Percentiles rank a stretch among this genome's conserved stretches.
These are phyloP conservation scores for Geotrypetes seraphini DNA, from an alignment of 2,797 vertebrate genomes.

Conservation along the genomic window DNA sequence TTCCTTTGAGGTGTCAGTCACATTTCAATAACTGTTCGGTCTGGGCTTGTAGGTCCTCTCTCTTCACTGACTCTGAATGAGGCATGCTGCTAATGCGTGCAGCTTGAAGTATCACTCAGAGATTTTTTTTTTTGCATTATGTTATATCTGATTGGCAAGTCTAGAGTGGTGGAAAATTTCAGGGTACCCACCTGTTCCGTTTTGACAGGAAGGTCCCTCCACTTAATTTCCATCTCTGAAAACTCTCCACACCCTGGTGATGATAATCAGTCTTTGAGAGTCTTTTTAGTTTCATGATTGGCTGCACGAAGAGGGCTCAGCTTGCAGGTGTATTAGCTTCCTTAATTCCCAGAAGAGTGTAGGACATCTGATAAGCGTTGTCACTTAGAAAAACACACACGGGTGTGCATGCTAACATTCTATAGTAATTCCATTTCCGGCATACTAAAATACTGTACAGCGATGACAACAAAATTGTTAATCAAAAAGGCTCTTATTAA, in stretches of 20 bases:
- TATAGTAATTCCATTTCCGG: no score
- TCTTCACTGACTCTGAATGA: slow-evolving; percentile 60
- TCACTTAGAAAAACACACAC: no score
- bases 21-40: slow-evolving; percentile 65
- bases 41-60: slow-evolving; percentile 51
- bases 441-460: no score
- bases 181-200: slow-evolving; percentile 26
- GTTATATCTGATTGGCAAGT: slow-evolving; percentile 50
- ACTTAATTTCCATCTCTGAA: slow-evolving; percentile 13
- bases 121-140: slow-evolving; percentile 41
- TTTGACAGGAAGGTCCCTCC: slow-evolving; percentile 11
- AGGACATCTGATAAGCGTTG: no score
- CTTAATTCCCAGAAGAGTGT: slow-evolving; percentile 6
- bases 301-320: slow-evolving; percentile 2
- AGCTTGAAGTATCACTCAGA: slow-evolving; percentile 54
- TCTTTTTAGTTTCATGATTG: slow-evolving; percentile 2
- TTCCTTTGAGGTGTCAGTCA: slow-evolving; percentile 60
- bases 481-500: no score
- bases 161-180: slow-evolving; percentile 29
- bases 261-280: slow-evolving; percentile 9
- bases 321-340: slow-evolving; percentile 6
- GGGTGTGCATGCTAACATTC: no score
- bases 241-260: background rate
- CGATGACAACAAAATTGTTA: no score
- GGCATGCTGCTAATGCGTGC: slow-evolving; percentile 54